Percentiles rank a stretch among this genome's conserved stretches.
These are phyloP conservation scores for Xerus rutilus DNA, from an alignment of 2,797 vertebrate genomes.

Conservation along the genomic window DNA sequence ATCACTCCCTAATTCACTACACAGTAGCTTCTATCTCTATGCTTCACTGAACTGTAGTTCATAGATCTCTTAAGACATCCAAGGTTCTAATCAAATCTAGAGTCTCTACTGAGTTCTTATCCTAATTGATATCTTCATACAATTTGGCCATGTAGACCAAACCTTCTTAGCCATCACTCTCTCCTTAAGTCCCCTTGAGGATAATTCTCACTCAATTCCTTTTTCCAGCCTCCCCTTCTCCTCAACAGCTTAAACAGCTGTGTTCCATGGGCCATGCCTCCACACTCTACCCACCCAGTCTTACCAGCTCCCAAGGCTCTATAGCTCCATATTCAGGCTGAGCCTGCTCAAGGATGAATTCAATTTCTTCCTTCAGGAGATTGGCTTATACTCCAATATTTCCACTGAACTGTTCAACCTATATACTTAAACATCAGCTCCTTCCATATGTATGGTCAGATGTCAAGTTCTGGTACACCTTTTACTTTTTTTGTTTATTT, in stretches of 20 bases:
- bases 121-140: background rate
- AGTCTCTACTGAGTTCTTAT: background rate
- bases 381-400: background rate
- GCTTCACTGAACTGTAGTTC: background rate
- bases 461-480: background rate
- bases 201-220: background rate
- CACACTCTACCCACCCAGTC: background rate
- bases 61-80: background rate
- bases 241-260: background rate
- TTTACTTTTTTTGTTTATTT: too few species aligned
- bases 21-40: background rate
- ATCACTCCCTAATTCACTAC: background rate
- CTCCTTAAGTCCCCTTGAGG: background rate
- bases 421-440: background rate
- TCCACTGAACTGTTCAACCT: background rate
- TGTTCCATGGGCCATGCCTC: background rate
- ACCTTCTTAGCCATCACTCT: background rate
- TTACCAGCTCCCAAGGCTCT: background rate
- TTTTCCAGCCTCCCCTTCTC: background rate
- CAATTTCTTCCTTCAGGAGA: background rate
- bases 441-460: background rate
- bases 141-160: background rate
- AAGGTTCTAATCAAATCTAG: background rate
- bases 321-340: background rate
- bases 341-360: background rate